Evolutionary conservation across 2,797 vertebrate species (phyloP).

Genomic region (Danio tinwini): DNA sequence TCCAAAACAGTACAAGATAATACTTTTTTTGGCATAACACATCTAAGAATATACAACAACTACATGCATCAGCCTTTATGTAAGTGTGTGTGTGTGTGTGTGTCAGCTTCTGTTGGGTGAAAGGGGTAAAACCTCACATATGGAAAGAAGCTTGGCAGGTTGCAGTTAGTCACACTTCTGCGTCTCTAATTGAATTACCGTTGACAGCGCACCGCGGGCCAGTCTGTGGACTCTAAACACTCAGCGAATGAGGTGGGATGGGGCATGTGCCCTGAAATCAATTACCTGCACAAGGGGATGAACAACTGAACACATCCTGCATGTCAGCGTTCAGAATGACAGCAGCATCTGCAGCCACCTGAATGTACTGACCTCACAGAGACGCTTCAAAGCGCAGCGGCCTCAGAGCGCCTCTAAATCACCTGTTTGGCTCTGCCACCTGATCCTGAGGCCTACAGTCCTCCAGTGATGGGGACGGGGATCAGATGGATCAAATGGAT

Average conservation of each 20-base stretch:
- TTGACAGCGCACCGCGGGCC: conserved; percentile 86
- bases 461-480: conserved; percentile 51
- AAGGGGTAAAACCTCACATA: conserved; percentile 71
- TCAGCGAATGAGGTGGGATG: conserved; percentile 71
- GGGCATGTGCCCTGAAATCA: conserved; percentile 85
- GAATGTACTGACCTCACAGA: conserved; percentile 73
- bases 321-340: conserved; percentile 80
- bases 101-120: conserved; percentile 51
- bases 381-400: conserved; percentile 79
- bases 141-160: conserved; percentile 85
- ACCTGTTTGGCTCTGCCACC: conserved; percentile 64
- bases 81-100: conserved; percentile 2
- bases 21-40: background rate
- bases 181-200: conserved; percentile 95
- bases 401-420: conserved; percentile 77
- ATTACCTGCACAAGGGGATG: conserved; percentile 79
- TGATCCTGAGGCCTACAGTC: conserved; percentile 65
- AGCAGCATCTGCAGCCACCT: conserved; percentile 86
- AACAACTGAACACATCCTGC: conserved; percentile 78
- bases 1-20: background rate
- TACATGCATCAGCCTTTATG: background rate
- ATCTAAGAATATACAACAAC: background rate
- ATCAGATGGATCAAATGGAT: conserved; percentile 67
- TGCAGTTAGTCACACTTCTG: conserved; percentile 87
- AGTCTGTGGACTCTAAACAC: conserved; percentile 74